phyloP scores from a whole-genome alignment of 2,113 vertebrate genomes.

The Orthonyx spaldingii region DNA sequence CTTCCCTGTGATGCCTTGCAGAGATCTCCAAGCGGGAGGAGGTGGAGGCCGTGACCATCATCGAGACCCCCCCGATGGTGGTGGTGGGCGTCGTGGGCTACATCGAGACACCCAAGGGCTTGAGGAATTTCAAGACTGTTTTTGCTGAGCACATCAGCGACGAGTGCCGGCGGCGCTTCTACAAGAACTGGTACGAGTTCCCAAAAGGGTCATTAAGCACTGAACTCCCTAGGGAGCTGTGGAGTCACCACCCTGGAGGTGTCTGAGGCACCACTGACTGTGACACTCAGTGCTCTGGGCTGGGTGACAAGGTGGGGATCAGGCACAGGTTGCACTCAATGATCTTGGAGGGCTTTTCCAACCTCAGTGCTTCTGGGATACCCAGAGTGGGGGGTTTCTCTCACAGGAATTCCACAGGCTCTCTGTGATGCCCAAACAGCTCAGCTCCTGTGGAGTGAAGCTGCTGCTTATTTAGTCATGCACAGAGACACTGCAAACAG shows the following conservation, averaged over 20 bases:
- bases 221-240: not conserved
- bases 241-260: not conserved
- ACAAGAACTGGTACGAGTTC: conserved; percentile 76
- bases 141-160: conserved; percentile 81
- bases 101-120: conserved; percentile 72
- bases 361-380: not conserved
- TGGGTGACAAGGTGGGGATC: not conserved
- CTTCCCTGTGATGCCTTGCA: conserved; percentile 9
- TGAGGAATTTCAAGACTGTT: conserved; percentile 78
- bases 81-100: conserved; percentile 80
- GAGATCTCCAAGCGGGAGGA: conserved; percentile 78
- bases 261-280: not conserved
- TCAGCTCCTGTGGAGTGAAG: not conserved
- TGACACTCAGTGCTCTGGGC: not conserved
- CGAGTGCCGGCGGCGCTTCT: conserved; percentile 78
- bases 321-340: fast-evolving
- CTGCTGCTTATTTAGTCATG: not conserved
- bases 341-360: not conserved
- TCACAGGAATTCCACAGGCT: not conserved
- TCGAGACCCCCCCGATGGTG: conserved; percentile 76
- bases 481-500: not conserved
- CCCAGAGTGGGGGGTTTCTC: not conserved
- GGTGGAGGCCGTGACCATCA: conserved; percentile 79
- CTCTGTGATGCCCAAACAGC: not conserved
- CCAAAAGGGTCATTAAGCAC: not conserved